Evolutionary conservation across 2,888 invertebrate genomes (phyloP).

Genomic region (Eutolmus rufibarbis): DNA sequence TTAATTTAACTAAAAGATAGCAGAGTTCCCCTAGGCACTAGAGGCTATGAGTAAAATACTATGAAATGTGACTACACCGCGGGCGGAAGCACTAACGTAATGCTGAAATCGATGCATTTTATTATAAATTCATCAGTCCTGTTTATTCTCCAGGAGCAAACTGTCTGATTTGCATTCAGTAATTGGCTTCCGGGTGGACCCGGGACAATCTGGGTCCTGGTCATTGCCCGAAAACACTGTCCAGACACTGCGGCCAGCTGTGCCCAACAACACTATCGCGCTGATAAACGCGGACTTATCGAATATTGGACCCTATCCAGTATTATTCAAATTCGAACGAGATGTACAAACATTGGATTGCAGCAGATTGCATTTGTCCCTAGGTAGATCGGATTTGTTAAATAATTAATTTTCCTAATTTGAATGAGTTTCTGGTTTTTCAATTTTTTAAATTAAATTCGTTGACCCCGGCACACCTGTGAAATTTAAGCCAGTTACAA

Average conservation of each 20-base stretch:
- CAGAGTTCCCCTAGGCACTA: background rate
- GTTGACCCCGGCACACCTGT: background rate
- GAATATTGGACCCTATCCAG: background rate
- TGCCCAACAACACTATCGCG: background rate
- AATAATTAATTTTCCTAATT: background rate
- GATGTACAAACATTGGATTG: background rate
- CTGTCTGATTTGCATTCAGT: background rate
- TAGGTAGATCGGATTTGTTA: background rate
- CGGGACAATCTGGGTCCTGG: background rate
- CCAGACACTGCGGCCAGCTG: background rate
- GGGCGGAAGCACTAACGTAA: background rate
- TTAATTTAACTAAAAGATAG: background rate
- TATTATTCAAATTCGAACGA: background rate
- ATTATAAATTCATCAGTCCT: background rate
- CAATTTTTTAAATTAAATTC: background rate
- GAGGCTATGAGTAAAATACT: background rate
- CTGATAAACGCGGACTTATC: background rate
- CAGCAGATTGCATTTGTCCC: background rate
- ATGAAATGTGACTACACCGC: background rate
- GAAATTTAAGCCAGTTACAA: background rate
- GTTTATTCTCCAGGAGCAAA: background rate
- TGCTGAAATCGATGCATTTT: background rate
- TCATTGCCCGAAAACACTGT: background rate
- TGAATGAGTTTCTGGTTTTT: background rate
- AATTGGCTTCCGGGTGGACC: background rate